Conservation (phyloP, 2,797 vertebrate genomes). For the Sciurus vulgaris region DNA sequence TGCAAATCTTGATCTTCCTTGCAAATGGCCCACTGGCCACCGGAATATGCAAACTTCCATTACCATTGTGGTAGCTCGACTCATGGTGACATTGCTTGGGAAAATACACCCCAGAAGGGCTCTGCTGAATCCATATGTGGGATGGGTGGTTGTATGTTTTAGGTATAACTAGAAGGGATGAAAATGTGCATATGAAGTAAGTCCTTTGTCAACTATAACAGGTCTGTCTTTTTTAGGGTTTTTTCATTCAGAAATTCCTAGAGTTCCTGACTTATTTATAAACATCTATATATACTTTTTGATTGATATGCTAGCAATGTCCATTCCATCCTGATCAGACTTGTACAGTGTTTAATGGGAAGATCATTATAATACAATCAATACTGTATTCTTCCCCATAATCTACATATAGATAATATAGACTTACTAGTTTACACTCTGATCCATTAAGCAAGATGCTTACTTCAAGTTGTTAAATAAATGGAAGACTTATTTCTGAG, state of each 20-base stretch:
- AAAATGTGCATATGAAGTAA: constrained; percentile 60
- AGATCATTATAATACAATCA: background rate
- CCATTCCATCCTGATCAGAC: background rate
- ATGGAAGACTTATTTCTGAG: background rate
- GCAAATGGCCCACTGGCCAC: background rate
- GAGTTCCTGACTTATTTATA: background rate
- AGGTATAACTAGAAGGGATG: constrained; percentile 29
- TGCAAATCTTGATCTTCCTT: background rate
- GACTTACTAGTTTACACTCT: constrained; percentile 30
- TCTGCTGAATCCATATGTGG: background rate
- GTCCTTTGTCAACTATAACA: constrained; percentile 52
- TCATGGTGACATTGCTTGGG: background rate
- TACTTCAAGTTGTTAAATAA: constrained; percentile 54
- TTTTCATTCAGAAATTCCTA: constrained; percentile 9
- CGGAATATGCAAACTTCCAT: background rate
- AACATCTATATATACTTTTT: constrained; percentile 27
- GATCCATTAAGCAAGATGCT: background rate
- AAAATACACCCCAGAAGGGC: background rate
- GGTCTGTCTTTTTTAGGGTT: background rate
- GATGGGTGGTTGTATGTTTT: constrained; percentile 38
- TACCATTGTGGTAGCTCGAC: background rate
- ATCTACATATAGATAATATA: background rate
- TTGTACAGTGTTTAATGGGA: background rate
- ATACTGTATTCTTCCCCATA: background rate
- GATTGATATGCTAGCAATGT: background rate